Base-by-base conservation (phyloP, 2,888 invertebrate genomes). In the Lycaena phlaeas region DNA sequence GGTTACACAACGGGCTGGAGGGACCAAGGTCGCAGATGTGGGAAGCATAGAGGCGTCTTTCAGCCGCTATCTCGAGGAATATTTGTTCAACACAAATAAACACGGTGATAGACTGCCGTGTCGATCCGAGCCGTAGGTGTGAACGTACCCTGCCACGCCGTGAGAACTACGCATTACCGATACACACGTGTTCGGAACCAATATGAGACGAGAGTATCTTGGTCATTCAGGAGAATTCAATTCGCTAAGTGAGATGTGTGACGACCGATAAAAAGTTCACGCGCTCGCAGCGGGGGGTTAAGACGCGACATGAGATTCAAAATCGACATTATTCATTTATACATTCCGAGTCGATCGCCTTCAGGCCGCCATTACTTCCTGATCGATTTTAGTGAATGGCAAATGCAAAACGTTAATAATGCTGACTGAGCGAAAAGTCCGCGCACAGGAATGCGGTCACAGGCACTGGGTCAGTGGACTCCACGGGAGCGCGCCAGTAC, bases 21-120 rank as follows among this genome's bases (percentile, higher is more conserved):
- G 64, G 70, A 67, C 76, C 82, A 84, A 82, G 82, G 82, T 76
- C 81, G 77, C 59, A 62, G 70, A 81, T 79, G 84, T 78, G 79
- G 81, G 78, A 78, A 75, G 77, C 78, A 81, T 72, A 82, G 66
- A 66, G 73, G 57, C 61, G 65, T 59, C 73, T 73, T 79, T 79
- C 67, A 79, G 61, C 49, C 64, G 74, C 77, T 81, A 79, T 84
- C 81, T 68, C 53, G 49, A 52, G 53, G 57, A 64, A 62, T 78
- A 75, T 84, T 82, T 78, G 70, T 68, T 52, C 54, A 68, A 63
- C 60, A 65, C 70, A 78, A 82, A 84, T 72, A 84, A 70, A 70
- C 68, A 69, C 64, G 67, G 50, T 59, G 64, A 59, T 59, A 62
- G 58, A 60, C 59, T 57, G 56, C 58, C 54, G 42, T 69, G 68